Percentiles rank a stretch among this genome's conserved stretches.
Evolutionary conservation across 2,797 vertebrate species (phyloP).

Genomic region (Naso thynnoides): DNA sequence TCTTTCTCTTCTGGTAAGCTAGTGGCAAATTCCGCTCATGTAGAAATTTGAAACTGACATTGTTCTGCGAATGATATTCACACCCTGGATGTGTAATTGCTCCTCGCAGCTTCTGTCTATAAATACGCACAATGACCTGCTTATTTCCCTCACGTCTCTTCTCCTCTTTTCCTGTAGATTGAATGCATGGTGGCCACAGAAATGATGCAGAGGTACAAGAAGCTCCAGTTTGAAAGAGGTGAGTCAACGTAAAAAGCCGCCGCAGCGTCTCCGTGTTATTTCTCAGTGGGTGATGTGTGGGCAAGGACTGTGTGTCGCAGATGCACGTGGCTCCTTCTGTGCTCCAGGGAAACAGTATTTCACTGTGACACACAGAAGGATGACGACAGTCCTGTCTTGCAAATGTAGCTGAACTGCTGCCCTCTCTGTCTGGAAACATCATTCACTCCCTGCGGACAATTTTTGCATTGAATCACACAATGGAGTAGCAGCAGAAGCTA

Average conservation of each 20-base stretch:
- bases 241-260: conserved; percentile 68
- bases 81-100: conserved; percentile 19
- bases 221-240: conserved; percentile 98
- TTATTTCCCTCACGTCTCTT: conserved; percentile 33
- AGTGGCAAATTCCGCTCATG: neutral
- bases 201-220: conserved; percentile 97
- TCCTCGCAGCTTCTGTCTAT: conserved; percentile 33
- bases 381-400: conserved; percentile 21
- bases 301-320: conserved; percentile 16
- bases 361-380: conserved; percentile 43
- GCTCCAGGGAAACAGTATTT: conserved; percentile 24
- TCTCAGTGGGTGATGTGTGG: conserved; percentile 26
- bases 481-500: conserved; percentile 3
- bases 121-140: conserved; percentile 50
- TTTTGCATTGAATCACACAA: conserved; percentile 26
- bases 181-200: conserved; percentile 97
- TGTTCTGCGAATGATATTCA: conserved; percentile 25
- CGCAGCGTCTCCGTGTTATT: conserved; percentile 15
- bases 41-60: conserved; percentile 34
- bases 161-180: conserved; percentile 85
- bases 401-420: conserved; percentile 29
- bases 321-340: conserved; percentile 41
- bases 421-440: conserved; percentile 28
- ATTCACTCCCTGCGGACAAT: conserved; percentile 17
- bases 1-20: conserved; percentile 13